These are phyloP conservation scores for Typhlichthys subterraneus DNA, from an alignment of 2,797 vertebrate species.

Conservation along the genomic window DNA sequence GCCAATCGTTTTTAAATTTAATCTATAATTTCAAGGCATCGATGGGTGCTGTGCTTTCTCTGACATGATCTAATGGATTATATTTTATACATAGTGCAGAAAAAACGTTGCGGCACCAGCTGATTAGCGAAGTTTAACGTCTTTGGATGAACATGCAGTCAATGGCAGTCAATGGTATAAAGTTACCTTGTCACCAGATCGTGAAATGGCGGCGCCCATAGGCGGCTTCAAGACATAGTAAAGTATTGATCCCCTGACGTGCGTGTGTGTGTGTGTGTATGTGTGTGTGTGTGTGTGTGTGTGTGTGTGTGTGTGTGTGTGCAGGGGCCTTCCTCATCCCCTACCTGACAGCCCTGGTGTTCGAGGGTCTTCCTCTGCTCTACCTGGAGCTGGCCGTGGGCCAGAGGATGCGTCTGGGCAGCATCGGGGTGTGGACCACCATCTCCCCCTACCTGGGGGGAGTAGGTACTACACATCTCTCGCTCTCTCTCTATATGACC, in stretches of 20 bases:
- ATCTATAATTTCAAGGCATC: too few species aligned
- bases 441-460: conserved; percentile 87
- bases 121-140: too few species aligned
- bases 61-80: too few species aligned
- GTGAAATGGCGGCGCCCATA: too few species aligned
- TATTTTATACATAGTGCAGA: too few species aligned
- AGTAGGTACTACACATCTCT: conserved; percentile 69
- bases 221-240: not conserved
- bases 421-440: conserved; percentile 83
- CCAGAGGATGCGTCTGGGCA: conserved; percentile 84
- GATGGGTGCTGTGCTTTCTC: too few species aligned
- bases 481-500: not conserved
- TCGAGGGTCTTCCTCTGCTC: conserved; percentile 88
- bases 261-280: not conserved
- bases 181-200: too few species aligned
- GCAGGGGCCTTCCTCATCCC: conserved; percentile 92
- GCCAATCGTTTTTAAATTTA: too few species aligned
- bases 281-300: not conserved
- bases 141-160: too few species aligned
- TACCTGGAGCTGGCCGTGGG: conserved; percentile 89
- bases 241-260: not conserved
- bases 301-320: conserved; percentile 6
- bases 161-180: too few species aligned
- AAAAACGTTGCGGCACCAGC: too few species aligned
- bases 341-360: conserved; percentile 84